Base-by-base conservation (phyloP, 2,113 vertebrate genomes). In the Phoenicopterus ruber region DNA sequence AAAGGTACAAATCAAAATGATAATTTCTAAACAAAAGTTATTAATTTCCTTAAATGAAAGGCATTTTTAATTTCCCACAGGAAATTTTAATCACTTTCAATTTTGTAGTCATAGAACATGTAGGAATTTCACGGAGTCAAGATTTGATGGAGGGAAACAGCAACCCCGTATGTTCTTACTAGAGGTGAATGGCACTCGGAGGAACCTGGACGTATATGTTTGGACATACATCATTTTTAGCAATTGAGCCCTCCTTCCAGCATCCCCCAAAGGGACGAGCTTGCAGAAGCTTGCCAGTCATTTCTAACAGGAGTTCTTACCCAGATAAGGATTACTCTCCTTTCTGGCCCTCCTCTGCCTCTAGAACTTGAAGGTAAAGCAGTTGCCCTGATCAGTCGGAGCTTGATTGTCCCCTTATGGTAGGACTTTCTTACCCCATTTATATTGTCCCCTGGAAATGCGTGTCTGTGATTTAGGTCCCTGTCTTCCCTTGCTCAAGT, bases 1-100 rank as follows among this genome's bases (percentile, higher is more conserved):
- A 95, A 93, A 96, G n/a, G 62, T 82, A 88, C 90, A 93, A 96
- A 96, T 96, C 74, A 94, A 95, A 94, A 94, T 82, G 17, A 77
- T 91, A 85, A 93, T 96, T 96, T 93, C 89, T 61, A 94, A 93
- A 95, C 92, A 91, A 94, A 96, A 96, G 70, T 85, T 96, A 82
- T 65, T 36, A 61, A 91, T 94, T 95, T 91, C 78, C 54, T 79
- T 91, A 90, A 95, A 73, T 77, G 40, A 88, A 95, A 87, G 20
- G 31, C 71, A 49, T 87, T 72, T 69, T 29, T 92, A 90, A 95
- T 96, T 95, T 96, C 93, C 90, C 90, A 85, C 29, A 86, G 92
- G 96, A 96, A 89, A 77, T 91, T 65, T 93, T 90, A 93, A 95
- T 94, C 74, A 70, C 61, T 91, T 96, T 76, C 1, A 9, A 54